Base-by-base conservation (phyloP, 2,888 invertebrate genomes). In the Ectropis crepuscularia region DNA sequence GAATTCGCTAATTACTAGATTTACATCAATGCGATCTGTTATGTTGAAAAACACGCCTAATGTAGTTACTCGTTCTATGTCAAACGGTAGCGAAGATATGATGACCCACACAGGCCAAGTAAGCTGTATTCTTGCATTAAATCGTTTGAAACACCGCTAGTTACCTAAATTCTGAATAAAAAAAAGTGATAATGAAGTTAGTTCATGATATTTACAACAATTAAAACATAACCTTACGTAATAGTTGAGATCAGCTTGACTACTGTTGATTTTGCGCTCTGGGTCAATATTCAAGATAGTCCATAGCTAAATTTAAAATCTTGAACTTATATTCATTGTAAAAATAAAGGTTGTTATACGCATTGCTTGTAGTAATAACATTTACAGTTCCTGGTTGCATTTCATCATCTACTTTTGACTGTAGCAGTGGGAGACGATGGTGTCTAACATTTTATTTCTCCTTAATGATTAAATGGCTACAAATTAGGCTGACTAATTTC, bases 51-150 rank as follows among this genome's bases (percentile, higher is more conserved):
- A 65, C 58, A 55, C 70, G 45, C 57, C 68, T 39, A 63, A 71
- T 37, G 61, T 75, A 53, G 46, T 72, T 12, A 71, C 71, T 64
- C 88, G 89, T 67, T 77, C 75, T 73, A 68, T 85, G 70, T 77
- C 82, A 54, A 78, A 77, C 58, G 85, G 83, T 76, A 69, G 65
- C 50, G 85, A 88, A 68, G 90, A 91, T 79, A 69, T 79, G 63
- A 46, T 66, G 7, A 91, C 81, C 42, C 90, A 91, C 65, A 91
- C 90, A 66, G 90, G 90, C 70, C 90, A 91, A 83, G 90, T 89
- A 82, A 6, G 67, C 69, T 43, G 46, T 41, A 51, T 4, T 39
- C 11, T 50, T 51, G 48, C 45, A 49, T 10, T 47, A 9, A 28
- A 11, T 39, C 10, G 16, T 11, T 16, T 48, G 6, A 16, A 10